phyloP scores from a whole-genome alignment of 2,888 invertebrate genomes.

The Chromoteleia sp. region DNA sequence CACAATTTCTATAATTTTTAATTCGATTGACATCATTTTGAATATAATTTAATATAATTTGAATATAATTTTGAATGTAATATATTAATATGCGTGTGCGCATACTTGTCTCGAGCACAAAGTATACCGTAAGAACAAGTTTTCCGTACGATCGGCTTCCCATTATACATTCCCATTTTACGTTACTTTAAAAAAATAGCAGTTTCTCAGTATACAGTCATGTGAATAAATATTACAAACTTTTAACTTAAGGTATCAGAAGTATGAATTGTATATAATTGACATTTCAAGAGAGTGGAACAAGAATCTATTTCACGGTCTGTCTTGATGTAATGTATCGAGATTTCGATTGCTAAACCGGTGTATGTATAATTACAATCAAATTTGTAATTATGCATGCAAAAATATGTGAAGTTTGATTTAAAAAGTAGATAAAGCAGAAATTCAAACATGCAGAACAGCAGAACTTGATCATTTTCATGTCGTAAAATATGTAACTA shows the following conservation, averaged over 20 bases:
- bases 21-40: too few relatives aligned
- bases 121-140: too few relatives aligned
- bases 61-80: too few relatives aligned
- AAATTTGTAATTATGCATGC: slow-evolving; percentile 24
- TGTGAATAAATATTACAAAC: neutral
- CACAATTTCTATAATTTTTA: too few relatives aligned
- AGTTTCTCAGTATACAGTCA: too few relatives aligned
- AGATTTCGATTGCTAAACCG: slow-evolving; percentile 1
- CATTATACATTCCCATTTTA: too few relatives aligned
- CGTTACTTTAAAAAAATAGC: too few relatives aligned
- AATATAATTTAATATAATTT: too few relatives aligned
- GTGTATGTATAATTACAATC: slow-evolving; percentile 24
- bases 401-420: slow-evolving; percentile 3
- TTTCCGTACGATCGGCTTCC: too few relatives aligned
- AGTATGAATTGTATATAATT: slow-evolving; percentile 1
- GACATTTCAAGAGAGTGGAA: slow-evolving; percentile 6
- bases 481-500: too few relatives aligned
- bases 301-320: neutral
- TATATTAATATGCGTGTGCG: too few relatives aligned
- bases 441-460: slow-evolving; percentile 26
- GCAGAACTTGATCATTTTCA: neutral
- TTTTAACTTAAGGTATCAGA: neutral
- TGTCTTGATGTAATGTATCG: slow-evolving; percentile 26
- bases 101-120: too few relatives aligned
- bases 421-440: slow-evolving; percentile 6